Base-by-base conservation (phyloP, 2,888 invertebrate genomes). In the Margaritifera margaritifera region DNA sequence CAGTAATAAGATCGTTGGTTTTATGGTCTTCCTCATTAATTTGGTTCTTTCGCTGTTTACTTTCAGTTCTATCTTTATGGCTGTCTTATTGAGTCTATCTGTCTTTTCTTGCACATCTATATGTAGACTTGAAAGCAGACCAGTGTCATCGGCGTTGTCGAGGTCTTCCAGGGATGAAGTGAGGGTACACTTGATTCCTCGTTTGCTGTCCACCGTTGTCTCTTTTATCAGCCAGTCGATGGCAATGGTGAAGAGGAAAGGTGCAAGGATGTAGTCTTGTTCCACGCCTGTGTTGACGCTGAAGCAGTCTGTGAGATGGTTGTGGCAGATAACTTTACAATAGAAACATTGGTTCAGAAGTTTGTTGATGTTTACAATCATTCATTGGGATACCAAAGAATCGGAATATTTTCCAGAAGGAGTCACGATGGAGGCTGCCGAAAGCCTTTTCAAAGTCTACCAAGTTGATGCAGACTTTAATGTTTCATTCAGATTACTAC, bases 161-260 rank as follows among this genome's bases (percentile, higher is more conserved):
- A 62, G 1, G 42, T 62, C 62, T 52, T 62, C 62, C 27, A 62
- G 53, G 51, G 22, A 52, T 1, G 52, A 52, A 25, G 51, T 50
- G 24, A 62, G 27, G 18, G 24, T 54, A 2, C 25, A 62, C 53
- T 2, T 50, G 18, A 53, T 62, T 20, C 25, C 62, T 6, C 22
- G 11, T 51, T 62, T 62, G 62, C 53, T 50, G 24, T 31, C 53
- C 19, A 53, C 53, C 25, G 53, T 62, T 5, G 53, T 22, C 8
- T 62, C 53, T 62, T 54, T 62, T 24, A 62, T 62, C 19, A 22
- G 15, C 52, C 52, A 52, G 27, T 62, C 20, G 19, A 52, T 62
- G 8, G 15, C 53, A 18, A 24, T 0, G 25, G 54, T 52, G 22
- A 63, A 63, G 6, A 63, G n/a, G 55, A 54, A 53, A 15, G 31